phyloP scores from a whole-genome alignment of 2,797 vertebrate genomes.

The Acrossocheilus wenchowensis region DNA sequence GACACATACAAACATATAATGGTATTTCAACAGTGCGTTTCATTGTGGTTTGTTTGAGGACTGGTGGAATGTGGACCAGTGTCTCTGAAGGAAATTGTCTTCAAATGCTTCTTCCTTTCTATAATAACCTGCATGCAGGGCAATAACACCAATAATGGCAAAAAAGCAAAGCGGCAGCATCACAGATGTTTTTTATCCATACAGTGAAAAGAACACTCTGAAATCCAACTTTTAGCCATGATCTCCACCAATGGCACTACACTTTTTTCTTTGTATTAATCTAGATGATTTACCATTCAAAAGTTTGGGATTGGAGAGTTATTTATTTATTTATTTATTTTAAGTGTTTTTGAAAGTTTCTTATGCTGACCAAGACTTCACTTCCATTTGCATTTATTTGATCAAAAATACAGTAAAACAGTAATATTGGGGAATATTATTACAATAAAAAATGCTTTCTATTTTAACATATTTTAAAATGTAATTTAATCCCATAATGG shows the following conservation, averaged over 20 bases:
- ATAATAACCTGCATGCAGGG: constrained; percentile 47
- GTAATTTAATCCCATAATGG: background rate
- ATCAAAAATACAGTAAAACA: constrained; percentile 3
- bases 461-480: background rate
- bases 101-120: constrained; percentile 63
- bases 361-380: background rate
- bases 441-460: background rate
- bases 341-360: background rate
- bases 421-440: background rate
- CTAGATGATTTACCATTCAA: background rate
- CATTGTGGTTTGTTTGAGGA: constrained; percentile 60
- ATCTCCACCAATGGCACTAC: background rate
- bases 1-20: constrained; percentile 19
- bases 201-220: background rate
- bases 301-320: background rate
- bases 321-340: too few species aligned
- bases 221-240: constrained; percentile 1
- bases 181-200: constrained; percentile 42
- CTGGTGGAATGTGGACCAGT: constrained; percentile 63
- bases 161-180: constrained; percentile 57
- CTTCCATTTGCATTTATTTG: background rate
- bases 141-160: constrained; percentile 49
- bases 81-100: constrained; percentile 67
- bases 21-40: constrained; percentile 56
- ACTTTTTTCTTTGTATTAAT: background rate